Evolutionary conservation across 2,888 invertebrate species (phyloP).

Genomic region (Brenthis ino): DNA sequence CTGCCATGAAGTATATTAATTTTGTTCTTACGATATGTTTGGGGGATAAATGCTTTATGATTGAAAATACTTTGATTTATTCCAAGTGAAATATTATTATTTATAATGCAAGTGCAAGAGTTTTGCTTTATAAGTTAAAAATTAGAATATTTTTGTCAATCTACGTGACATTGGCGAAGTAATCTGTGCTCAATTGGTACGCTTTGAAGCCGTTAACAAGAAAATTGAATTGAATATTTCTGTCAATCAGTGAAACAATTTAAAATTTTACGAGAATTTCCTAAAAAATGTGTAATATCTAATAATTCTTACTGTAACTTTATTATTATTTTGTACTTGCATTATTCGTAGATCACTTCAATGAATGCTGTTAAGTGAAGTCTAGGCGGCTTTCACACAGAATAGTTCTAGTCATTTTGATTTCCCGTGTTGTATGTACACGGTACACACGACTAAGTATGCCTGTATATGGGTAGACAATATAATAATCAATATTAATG

Average conservation of each 20-base stretch:
- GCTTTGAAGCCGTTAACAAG: too few relatives aligned
- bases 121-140: too few relatives aligned
- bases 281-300: too few relatives aligned
- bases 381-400: slow-evolving; percentile 71
- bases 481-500: slow-evolving; percentile 79
- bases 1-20: slow-evolving; percentile 4
- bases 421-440: slow-evolving; percentile 73
- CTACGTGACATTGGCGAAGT: too few relatives aligned
- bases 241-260: too few relatives aligned
- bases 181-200: too few relatives aligned
- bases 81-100: not conserved
- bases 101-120: too few relatives aligned
- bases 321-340: not conserved
- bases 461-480: slow-evolving; percentile 78
- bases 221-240: too few relatives aligned
- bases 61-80: not conserved
- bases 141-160: too few relatives aligned
- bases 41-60: not conserved
- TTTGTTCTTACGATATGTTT: slow-evolving; percentile 12
- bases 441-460: slow-evolving; percentile 64
- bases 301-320: not conserved
- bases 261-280: too few relatives aligned
- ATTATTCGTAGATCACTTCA: not conserved
- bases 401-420: slow-evolving; percentile 79
- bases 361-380: slow-evolving; percentile 14